A percentile compares a stretch with the other conserved stretches of the same genome.
Conservation (phyloP, 1,140 invertebrate species). For the Drosophila dunni region DNA sequence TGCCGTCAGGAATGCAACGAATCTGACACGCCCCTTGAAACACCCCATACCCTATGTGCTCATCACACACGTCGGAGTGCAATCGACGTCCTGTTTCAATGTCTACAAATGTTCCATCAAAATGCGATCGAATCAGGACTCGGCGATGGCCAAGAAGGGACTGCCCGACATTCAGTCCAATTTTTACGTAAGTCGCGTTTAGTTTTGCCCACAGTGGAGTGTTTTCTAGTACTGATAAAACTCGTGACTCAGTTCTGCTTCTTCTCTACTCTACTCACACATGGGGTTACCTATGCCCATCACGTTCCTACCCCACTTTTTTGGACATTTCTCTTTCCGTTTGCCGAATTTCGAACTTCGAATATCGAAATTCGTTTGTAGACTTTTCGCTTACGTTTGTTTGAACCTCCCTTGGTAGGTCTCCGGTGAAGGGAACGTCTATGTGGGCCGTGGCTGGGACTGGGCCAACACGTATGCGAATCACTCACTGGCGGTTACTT, state of each 20-base stretch:
- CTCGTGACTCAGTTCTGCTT: too few species aligned
- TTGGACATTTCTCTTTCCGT: slow-evolving; percentile 38
- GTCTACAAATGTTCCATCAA: slow-evolving; percentile 81
- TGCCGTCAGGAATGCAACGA: slow-evolving; percentile 76
- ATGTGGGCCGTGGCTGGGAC: slow-evolving; percentile 88
- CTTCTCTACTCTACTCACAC: too few species aligned
- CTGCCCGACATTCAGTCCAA: slow-evolving; percentile 84
- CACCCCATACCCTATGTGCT: slow-evolving; percentile 84
- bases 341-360: slow-evolving; percentile 30
- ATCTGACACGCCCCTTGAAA: slow-evolving; percentile 55
- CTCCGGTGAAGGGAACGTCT: slow-evolving; percentile 87
- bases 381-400: slow-evolving; percentile 36
- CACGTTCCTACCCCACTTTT: slow-evolving; percentile 9
- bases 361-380: slow-evolving; percentile 7
- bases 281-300: slow-evolving; percentile 8
- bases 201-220: neutral
- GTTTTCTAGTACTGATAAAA: neutral
- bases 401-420: slow-evolving; percentile 76
- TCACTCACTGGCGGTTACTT: slow-evolving; percentile 84
- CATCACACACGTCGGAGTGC: slow-evolving; percentile 84
- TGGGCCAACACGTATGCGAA: slow-evolving; percentile 85
- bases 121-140: slow-evolving; percentile 83
- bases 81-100: slow-evolving; percentile 60
- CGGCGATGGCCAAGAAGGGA: slow-evolving; percentile 69
- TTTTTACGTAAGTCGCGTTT: slow-evolving; percentile 73